Percentiles rank a stretch among this genome's conserved stretches.
Conservation (phyloP, 2,888 invertebrate genomes). For the Pandemis heparana region DNA sequence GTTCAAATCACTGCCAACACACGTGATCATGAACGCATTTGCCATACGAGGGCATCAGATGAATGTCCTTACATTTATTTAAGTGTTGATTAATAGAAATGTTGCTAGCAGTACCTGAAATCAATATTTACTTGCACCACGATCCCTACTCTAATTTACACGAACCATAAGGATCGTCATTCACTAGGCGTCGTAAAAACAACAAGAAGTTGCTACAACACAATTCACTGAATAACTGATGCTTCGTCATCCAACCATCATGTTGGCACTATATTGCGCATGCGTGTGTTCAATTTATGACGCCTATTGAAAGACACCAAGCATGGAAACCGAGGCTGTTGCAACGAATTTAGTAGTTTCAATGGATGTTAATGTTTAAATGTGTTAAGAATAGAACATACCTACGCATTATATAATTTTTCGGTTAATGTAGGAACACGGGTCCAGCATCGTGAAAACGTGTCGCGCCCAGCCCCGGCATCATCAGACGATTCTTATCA, state of each 20-base stretch:
- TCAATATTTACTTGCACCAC: slow-evolving; percentile 29
- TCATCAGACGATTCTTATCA: not conserved
- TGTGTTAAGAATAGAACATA: slow-evolving; percentile 44
- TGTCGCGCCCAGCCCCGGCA: slow-evolving; percentile 6
- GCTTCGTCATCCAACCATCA: not conserved
- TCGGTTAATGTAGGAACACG: slow-evolving; percentile 39
- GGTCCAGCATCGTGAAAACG: slow-evolving; percentile 25
- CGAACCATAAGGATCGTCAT: slow-evolving; percentile 6
- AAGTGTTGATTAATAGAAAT: slow-evolving; percentile 8
- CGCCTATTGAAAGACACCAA: not conserved
- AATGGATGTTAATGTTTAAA: slow-evolving; percentile 51
- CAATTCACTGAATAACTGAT: not conserved
- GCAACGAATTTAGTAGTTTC: slow-evolving; percentile 62
- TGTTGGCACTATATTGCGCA: not conserved
- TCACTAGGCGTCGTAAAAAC: not conserved
- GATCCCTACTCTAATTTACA: slow-evolving; percentile 17
- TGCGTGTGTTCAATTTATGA: not conserved
- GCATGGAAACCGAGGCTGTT: slow-evolving; percentile 67
- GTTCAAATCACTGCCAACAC: slow-evolving; percentile 17
- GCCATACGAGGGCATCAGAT: slow-evolving; percentile 3
- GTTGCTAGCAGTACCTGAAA: slow-evolving; percentile 36
- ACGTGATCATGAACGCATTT: slow-evolving; percentile 16
- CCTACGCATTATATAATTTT: slow-evolving; percentile 40
- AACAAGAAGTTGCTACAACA: not conserved
- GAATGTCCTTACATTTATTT: not conserved